Evolutionary conservation across 2,113 vertebrate genomes (phyloP).

Genomic region (Melanerpes aurifrons): DNA sequence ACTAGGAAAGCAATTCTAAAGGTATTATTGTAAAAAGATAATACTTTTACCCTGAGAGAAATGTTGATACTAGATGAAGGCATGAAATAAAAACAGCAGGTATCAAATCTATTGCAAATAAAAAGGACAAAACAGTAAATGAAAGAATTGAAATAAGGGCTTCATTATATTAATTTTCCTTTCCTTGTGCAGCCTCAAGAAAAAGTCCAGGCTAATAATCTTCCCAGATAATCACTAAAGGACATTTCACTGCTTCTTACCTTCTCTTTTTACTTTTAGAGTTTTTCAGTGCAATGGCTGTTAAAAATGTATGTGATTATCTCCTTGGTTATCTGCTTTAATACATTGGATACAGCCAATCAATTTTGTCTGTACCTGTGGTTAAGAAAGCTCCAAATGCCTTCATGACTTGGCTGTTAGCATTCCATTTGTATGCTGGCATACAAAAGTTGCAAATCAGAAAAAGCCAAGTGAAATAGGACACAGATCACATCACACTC

Average conservation of each 20-base stretch:
- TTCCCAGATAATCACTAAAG: not conserved
- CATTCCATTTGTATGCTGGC: not conserved
- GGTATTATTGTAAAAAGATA: slow-evolving; percentile 38
- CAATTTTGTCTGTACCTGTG: not conserved
- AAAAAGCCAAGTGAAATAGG: not conserved
- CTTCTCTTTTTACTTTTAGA: not conserved
- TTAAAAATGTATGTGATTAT: not conserved
- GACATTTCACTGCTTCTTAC: not conserved
- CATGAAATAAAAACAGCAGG: slow-evolving; percentile 49
- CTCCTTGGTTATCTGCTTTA: not conserved
- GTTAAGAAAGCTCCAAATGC: not conserved
- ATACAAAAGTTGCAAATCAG: not conserved
- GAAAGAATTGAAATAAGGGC: slow-evolving; percentile 31
- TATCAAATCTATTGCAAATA: slow-evolving; percentile 41
- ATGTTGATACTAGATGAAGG: slow-evolving; percentile 1
- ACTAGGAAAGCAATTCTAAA: slow-evolving; percentile 42
- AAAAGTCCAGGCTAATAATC: slow-evolving; percentile 1
- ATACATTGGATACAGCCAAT: not conserved
- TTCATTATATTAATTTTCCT: slow-evolving; percentile 38
- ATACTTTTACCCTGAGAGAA: slow-evolving; percentile 26
- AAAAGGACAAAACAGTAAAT: slow-evolving; percentile 17
- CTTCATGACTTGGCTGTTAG: not conserved
- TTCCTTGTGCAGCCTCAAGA: not conserved
- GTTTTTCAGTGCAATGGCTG: not conserved
- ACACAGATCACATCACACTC: not conserved